These are phyloP conservation scores for Luffia ferchaultella DNA, from an alignment of 2,888 invertebrate species.

Conservation along the genomic window DNA sequence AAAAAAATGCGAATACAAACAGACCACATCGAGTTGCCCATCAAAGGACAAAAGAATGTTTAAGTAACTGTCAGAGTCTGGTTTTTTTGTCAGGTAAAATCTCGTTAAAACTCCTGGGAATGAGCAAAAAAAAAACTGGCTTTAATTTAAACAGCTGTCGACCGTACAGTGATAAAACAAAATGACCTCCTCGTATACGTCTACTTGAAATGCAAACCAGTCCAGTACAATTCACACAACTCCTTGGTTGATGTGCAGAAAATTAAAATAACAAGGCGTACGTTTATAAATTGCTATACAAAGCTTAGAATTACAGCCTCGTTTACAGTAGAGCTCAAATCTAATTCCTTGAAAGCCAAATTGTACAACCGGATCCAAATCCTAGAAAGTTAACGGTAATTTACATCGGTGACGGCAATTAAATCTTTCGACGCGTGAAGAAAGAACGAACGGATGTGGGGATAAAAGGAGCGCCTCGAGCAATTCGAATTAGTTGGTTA, in stretches of 20 bases:
- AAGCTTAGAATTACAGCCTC: too few relatives aligned
- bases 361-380: not conserved
- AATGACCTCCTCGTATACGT: constrained; percentile 27
- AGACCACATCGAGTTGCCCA: constrained; percentile 24
- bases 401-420: not conserved
- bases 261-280: too few relatives aligned
- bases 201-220: constrained; percentile 47
- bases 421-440: not conserved
- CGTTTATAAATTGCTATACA: too few relatives aligned
- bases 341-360: too few relatives aligned
- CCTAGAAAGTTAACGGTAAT: not conserved
- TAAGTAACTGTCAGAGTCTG: constrained; percentile 47
- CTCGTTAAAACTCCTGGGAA: constrained; percentile 46
- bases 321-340: too few relatives aligned
- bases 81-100: constrained; percentile 36
- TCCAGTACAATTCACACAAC: constrained; percentile 34
- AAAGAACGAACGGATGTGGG: not conserved
- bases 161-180: constrained; percentile 39
- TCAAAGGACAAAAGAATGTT: constrained; percentile 34
- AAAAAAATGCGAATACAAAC: too few relatives aligned
- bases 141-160: constrained; percentile 44
- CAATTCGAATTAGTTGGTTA: not conserved
- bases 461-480: not conserved
- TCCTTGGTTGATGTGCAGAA: constrained; percentile 17
- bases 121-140: constrained; percentile 36